Evolutionary conservation across 1,140 invertebrate species (phyloP).

Genomic region (Condylostylus longicornis): DNA sequence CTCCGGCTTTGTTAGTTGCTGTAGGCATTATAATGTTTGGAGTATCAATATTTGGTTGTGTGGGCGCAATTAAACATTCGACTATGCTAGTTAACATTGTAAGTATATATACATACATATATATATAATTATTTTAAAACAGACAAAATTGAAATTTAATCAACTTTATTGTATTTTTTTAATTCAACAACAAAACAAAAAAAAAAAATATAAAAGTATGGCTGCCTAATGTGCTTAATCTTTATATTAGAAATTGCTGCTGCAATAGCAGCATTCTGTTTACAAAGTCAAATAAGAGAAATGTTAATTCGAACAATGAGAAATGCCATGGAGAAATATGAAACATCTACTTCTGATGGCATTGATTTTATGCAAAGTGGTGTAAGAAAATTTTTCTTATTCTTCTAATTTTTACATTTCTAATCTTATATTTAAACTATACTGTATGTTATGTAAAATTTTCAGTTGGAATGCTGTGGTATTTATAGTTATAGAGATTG

Average conservation of each 20-base stretch:
- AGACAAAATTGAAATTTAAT: too few species aligned
- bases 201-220: slow-evolving; percentile 73
- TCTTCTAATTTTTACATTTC: background rate
- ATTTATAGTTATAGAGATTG: slow-evolving; percentile 47
- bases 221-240: slow-evolving; percentile 56
- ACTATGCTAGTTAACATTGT: slow-evolving; percentile 66
- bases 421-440: background rate
- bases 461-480: slow-evolving; percentile 62
- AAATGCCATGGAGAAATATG: slow-evolving; percentile 40
- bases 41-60: slow-evolving; percentile 66
- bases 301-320: slow-evolving; percentile 43
- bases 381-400: slow-evolving; percentile 32
- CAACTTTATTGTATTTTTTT: too few species aligned
- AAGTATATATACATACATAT: slow-evolving; percentile 32
- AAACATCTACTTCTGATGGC: slow-evolving; percentile 28
- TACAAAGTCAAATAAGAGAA: slow-evolving; percentile 43
- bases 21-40: slow-evolving; percentile 62
- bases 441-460: slow-evolving; percentile 12
- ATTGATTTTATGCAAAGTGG: slow-evolving; percentile 50
- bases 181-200: too few species aligned
- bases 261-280: slow-evolving; percentile 60
- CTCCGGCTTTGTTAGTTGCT: slow-evolving; percentile 55
- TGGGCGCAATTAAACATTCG: slow-evolving; percentile 67
- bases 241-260: slow-evolving; percentile 68
- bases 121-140: too few species aligned